A percentile compares a stretch with the other conserved stretches of the same genome.
phyloP scores from a whole-genome alignment of 2,113 vertebrate species.

The Campylorhamphus procurvoides region DNA sequence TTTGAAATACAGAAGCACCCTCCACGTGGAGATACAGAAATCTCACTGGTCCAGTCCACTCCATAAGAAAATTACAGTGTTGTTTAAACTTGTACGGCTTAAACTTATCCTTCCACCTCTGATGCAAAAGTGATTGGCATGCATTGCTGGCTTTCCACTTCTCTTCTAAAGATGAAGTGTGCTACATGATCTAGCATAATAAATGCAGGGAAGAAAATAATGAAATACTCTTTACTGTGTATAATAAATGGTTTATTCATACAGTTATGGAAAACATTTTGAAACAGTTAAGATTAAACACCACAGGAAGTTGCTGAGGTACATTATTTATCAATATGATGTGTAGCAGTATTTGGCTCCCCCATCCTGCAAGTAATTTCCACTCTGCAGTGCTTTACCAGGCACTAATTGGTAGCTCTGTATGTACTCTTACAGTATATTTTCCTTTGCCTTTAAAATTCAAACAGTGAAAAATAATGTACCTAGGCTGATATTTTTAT shows the following conservation, averaged over 20 bases:
- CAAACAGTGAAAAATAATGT: constrained; percentile 2
- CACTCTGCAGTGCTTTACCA: not conserved
- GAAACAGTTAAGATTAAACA: constrained; percentile 44
- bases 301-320: constrained; percentile 16
- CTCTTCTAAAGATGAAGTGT: not conserved
- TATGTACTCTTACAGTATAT: not conserved
- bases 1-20: not conserved
- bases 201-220: constrained; percentile 4
- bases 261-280: constrained; percentile 48
- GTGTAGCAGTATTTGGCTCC: not conserved
- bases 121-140: not conserved
- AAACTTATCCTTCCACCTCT: not conserved
- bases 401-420: constrained; percentile 42
- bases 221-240: not conserved
- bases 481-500: constrained; percentile 25
- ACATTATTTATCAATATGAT: constrained; percentile 52
- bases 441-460: constrained; percentile 23
- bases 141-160: not conserved
- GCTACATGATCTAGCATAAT: not conserved
- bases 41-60: not conserved
- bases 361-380: constrained; percentile 34
- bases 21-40: not conserved
- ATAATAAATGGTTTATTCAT: constrained; percentile 46
- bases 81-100: not conserved
- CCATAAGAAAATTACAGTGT: not conserved